Percentiles rank a stretch among this genome's conserved stretches.
Conservation (phyloP, 2,888 invertebrate genomes). For the Epirrhoe alternata region DNA sequence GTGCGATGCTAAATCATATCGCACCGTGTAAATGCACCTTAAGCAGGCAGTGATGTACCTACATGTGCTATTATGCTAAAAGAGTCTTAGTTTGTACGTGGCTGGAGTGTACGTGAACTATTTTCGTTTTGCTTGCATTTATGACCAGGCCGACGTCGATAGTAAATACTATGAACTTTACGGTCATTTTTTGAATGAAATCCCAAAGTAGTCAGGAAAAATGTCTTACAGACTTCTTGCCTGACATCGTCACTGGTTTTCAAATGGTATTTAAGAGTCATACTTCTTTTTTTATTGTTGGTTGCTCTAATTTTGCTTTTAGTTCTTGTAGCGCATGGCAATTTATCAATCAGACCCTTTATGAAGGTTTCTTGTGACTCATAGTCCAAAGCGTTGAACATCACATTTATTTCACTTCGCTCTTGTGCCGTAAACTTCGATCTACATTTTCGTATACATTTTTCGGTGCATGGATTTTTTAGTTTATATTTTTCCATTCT, state of each 20-base stretch:
- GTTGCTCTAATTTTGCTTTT: neutral
- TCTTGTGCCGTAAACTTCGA: slow-evolving; percentile 12
- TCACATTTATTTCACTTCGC: slow-evolving; percentile 12
- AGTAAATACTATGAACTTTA: neutral
- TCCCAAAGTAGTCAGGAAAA: slow-evolving; percentile 18
- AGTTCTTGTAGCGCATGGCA: too few relatives aligned
- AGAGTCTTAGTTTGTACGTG: too few relatives aligned
- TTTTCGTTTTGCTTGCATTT: too few relatives aligned
- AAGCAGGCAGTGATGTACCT: too few relatives aligned
- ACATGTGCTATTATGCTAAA: too few relatives aligned
- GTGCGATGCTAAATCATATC: too few relatives aligned
- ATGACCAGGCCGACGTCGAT: too few relatives aligned
- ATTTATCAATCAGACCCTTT: slow-evolving; percentile 7
- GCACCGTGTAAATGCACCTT: too few relatives aligned
- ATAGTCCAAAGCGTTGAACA: slow-evolving; percentile 1
- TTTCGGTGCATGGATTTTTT: slow-evolving; percentile 17
- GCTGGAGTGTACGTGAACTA: too few relatives aligned
- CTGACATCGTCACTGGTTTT: slow-evolving; percentile 2
- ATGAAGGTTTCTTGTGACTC: slow-evolving; percentile 15
- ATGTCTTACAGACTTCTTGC: slow-evolving; percentile 19
- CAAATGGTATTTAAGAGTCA: slow-evolving; percentile 3
- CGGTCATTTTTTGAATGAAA: neutral
- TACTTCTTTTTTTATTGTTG: slow-evolving; percentile 1
- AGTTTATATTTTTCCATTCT: slow-evolving; percentile 5
- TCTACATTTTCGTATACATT: slow-evolving; percentile 15